Evolutionary conservation across 1,140 invertebrate genomes (phyloP), one percentile per base, ranked within the genome.

Genomic region (Pseudomyrmex concolor): DNA sequence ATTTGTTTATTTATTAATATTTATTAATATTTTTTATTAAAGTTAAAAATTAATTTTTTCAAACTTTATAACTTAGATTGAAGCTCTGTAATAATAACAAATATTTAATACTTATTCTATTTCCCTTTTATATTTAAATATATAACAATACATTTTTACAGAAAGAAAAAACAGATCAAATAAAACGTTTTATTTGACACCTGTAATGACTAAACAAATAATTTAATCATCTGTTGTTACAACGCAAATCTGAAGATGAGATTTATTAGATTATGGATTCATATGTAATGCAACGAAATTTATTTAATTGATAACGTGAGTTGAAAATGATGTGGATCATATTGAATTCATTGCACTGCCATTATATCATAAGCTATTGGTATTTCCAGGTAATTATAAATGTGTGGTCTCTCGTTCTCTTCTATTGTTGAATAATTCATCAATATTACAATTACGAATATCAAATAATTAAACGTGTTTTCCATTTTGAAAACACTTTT

Each of bases 321-420:
- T 70, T 85, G 70, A 84, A 71, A 62, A 83, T 76, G 71, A 66
- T 76, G 70, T 78, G 34, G 70, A 84, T 63, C 43, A 70, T 80
- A 80, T 80, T 70, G 66, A 80, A 80, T 80, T 80, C 76, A 80
- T 80, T 80, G 76, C 55, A 70, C 76, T 80, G 54, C 76, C 76
- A 80, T 80, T 80, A 80, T 80, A 80, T 80, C 76, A 80, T 80
- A 60, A 80, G 76, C 76, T 80, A 70, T 80, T 66, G 76, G 54
- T 80, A 71, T 80, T 80, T 80, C 45, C 22, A 70, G 76, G 76
- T 71, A 80, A 80, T 80, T 80, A 80, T 70, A 59, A 62, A 50
- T 59, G n/a, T 80, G 5, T 13, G 64, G 43, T 80, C 76, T 80
- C 76, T 48, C 19, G 19, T 80, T 59, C 34, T 34, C 34, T 34